These are phyloP conservation scores for Gymnopithys bicolor DNA, from an alignment of 2,797 vertebrate genomes.

Conservation along the genomic window DNA sequence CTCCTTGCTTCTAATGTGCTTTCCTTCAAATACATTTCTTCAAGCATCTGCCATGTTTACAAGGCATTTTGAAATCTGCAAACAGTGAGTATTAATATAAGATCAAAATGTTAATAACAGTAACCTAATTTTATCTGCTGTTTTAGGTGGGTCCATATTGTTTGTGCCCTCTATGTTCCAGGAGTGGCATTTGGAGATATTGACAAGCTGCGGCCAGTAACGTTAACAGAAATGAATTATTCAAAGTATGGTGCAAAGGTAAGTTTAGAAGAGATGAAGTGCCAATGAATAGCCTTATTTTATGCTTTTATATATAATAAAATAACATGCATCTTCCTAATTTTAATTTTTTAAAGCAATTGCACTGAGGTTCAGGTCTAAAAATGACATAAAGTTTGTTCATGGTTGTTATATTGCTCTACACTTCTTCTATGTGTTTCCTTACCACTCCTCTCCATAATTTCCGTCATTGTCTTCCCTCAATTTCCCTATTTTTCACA, in stretches of 20 bases:
- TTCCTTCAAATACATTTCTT: not conserved
- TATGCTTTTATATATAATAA: not conserved
- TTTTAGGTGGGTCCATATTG: slow-evolving; percentile 97
- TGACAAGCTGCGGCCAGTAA: slow-evolving; percentile 96
- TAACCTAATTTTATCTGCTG: slow-evolving; percentile 27
- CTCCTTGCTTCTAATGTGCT: not conserved
- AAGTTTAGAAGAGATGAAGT: slow-evolving; percentile 39
- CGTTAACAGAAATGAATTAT: slow-evolving; percentile 99
- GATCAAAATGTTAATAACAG: not conserved
- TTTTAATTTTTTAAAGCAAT: not conserved
- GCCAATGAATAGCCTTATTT: not conserved
- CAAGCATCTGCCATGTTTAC: not conserved
- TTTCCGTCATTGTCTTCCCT: not conserved
- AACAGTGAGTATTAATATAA: not conserved
- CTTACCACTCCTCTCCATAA: not conserved
- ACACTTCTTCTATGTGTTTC: not conserved
- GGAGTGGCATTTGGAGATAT: slow-evolving; percentile 99
- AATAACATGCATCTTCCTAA: not conserved
- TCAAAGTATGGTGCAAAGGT: slow-evolving; percentile 98
- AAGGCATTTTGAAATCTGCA: not conserved
- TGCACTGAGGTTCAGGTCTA: not conserved
- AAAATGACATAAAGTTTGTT: not conserved
- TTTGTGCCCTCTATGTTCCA: slow-evolving; percentile 97
- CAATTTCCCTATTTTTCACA: not conserved
- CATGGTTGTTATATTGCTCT: not conserved